Percentiles rank a stretch among this genome's conserved stretches.
Evolutionary conservation across 35 echinoderm and acorn worm species (phyloP).

Genomic region (Eucidaris tribuloides): DNA sequence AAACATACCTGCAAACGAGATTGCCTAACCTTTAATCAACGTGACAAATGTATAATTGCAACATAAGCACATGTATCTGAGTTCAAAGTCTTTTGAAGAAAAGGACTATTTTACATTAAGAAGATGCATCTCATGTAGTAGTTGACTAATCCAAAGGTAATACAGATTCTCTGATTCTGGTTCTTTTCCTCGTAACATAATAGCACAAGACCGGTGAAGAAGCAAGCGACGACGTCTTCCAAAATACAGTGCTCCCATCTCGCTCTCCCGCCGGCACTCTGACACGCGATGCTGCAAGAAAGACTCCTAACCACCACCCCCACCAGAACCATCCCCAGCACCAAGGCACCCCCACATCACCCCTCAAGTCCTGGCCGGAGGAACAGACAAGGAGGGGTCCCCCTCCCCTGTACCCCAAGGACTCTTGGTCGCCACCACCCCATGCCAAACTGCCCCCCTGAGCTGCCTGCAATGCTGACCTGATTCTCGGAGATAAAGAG

Average conservation of each 20-base stretch:
- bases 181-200: too few species aligned
- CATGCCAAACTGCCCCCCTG: not conserved
- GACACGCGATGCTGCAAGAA: not conserved
- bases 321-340: not conserved
- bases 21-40: too few species aligned
- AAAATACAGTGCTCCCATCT: not conserved
- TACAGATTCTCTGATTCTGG: too few species aligned
- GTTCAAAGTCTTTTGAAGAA: too few species aligned
- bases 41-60: too few species aligned
- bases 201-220: not conserved
- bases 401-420: not conserved
- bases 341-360: not conserved
- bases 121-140: too few species aligned
- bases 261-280: not conserved
- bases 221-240: not conserved
- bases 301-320: not conserved
- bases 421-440: not conserved
- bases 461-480: not conserved
- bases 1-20: too few species aligned
- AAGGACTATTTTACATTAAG: too few species aligned
- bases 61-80: too few species aligned
- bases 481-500: too few species aligned
- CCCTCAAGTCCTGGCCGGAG: not conserved
- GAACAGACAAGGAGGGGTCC: not conserved
- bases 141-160: too few species aligned